A percentile compares a stretch with the other conserved stretches of the same genome.
phyloP scores from a whole-genome alignment of 2,797 vertebrate genomes.

The Sylvia borin region DNA sequence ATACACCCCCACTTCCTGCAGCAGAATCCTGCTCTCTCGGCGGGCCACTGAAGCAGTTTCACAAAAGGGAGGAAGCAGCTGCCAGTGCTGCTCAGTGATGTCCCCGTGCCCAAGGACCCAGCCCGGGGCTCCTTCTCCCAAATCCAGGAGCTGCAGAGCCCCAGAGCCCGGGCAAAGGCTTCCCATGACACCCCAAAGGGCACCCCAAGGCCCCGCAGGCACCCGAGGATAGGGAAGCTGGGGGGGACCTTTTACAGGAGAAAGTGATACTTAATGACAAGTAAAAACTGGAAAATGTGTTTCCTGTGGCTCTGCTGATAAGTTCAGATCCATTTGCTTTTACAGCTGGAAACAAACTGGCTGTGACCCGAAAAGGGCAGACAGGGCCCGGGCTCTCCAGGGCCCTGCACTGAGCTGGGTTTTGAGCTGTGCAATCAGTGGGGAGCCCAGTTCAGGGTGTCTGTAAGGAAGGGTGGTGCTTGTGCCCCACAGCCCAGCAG shows the following conservation, averaged over 20 bases:
- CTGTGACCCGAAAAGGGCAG: neutral
- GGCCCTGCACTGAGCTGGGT: neutral
- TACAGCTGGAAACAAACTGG: neutral
- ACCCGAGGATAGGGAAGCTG: neutral
- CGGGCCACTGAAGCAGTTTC: neutral
- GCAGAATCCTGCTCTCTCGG: neutral
- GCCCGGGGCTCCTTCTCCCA: neutral
- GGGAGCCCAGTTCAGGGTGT: neutral
- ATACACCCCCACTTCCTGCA: neutral
- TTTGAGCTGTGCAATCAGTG: neutral
- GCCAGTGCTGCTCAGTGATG: neutral
- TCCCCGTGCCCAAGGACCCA: neutral
- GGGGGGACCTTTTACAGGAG: neutral
- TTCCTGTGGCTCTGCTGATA: neutral
- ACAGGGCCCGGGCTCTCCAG: neutral
- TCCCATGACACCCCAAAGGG: neutral
- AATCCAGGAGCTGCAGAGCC: neutral
- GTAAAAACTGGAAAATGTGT: neutral
- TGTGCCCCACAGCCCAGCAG: neutral
- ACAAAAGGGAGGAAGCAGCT: neutral
- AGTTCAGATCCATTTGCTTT: neutral
- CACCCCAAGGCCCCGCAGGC: rapidly evolving
- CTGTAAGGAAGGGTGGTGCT: neutral
- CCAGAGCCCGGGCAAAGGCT: neutral
- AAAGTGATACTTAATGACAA: neutral